Conservation (phyloP, 1,140 invertebrate species). For the Drosophila miranda region DNA sequence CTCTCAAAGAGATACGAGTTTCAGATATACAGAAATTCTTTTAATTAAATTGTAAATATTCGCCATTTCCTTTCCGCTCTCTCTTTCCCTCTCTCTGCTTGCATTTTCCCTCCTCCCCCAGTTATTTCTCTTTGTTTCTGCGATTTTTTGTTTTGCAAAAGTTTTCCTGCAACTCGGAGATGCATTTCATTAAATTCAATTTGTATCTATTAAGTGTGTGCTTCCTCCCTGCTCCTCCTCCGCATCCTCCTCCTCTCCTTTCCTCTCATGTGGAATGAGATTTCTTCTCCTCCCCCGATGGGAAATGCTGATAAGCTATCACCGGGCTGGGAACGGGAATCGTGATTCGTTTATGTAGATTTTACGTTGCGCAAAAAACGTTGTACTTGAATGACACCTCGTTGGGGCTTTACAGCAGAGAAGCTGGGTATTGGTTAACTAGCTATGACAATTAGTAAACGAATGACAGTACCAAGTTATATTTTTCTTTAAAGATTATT, state of each 20-base stretch:
- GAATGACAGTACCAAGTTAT: no score
- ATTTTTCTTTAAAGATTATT: no score
- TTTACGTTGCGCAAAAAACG: conserved; percentile 51
- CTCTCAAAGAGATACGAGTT: background rate
- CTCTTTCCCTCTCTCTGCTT: conserved; percentile 12
- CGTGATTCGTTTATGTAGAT: conserved; percentile 62
- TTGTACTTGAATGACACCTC: no score
- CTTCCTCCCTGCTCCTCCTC: background rate
- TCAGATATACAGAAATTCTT: conserved; percentile 19
- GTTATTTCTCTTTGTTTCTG: conserved; percentile 24
- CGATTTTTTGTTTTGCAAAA: conserved; percentile 29
- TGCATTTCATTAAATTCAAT: conserved; percentile 58
- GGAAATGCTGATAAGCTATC: conserved; percentile 41
- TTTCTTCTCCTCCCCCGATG: conserved; percentile 9
- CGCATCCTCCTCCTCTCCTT: no score
- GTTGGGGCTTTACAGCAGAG: no score
- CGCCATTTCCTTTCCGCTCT: background rate
- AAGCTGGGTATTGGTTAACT: no score
- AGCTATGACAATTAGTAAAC: no score
- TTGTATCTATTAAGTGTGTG: conserved; percentile 44
- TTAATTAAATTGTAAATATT: conserved; percentile 30
- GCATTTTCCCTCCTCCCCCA: background rate
- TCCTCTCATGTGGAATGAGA: background rate
- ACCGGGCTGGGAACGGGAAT: conserved; percentile 7
- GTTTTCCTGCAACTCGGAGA: conserved; percentile 31